Conservation (phyloP, 2,113 vertebrate species). For the Scopus umbretta region DNA sequence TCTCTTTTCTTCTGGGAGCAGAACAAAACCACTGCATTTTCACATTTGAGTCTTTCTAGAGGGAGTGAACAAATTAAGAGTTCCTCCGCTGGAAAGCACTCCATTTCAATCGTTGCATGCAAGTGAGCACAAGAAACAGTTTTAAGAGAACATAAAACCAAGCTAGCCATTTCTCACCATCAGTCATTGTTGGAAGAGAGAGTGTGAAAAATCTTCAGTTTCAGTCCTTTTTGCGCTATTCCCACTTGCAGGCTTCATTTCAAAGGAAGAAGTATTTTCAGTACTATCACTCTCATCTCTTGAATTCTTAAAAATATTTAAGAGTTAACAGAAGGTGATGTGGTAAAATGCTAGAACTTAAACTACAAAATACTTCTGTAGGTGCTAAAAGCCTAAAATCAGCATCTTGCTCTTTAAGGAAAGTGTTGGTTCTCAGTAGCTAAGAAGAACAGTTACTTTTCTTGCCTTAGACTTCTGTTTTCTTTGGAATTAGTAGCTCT, state of each 20-base stretch:
- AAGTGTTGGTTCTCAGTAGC: not conserved
- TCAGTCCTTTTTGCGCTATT: not conserved
- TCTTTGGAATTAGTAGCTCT: not conserved
- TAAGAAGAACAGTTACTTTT: not conserved
- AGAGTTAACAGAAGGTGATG: constrained; percentile 36
- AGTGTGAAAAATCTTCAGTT: constrained; percentile 21
- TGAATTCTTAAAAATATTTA: constrained; percentile 29
- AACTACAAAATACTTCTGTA: not conserved
- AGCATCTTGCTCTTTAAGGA: not conserved
- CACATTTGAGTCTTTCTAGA: not conserved
- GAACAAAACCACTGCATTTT: not conserved
- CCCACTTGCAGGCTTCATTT: not conserved
- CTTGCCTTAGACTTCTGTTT: not conserved
- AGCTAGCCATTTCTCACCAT: not conserved
- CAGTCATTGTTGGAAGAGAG: not conserved
- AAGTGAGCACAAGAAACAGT: not conserved
- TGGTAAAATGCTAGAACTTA: constrained; percentile 20
- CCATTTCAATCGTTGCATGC: not conserved
- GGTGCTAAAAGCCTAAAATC: constrained; percentile 50
- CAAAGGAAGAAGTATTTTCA: not conserved
- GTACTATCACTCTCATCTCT: not conserved
- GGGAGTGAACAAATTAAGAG: not conserved
- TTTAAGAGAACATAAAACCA: not conserved
- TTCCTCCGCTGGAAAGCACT: not conserved
- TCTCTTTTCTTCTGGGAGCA: not conserved